A percentile compares a stretch with the other conserved stretches of the same genome.
Evolutionary conservation across 2,888 invertebrate species (phyloP).

Genomic region (Noctua janthina): DNA sequence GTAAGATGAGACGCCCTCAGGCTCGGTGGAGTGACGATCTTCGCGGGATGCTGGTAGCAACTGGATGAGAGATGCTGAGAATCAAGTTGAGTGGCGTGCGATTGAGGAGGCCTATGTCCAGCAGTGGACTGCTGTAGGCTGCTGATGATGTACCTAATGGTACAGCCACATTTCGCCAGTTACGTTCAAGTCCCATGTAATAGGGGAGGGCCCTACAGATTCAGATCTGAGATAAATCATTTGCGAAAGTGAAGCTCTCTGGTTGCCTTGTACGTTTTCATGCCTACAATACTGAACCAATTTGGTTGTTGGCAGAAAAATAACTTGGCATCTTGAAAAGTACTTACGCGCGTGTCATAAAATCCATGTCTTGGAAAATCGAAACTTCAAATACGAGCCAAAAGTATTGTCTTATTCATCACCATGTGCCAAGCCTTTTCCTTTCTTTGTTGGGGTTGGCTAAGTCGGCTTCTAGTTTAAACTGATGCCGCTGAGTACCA

Average conservation of each 20-base stretch:
- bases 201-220: not conserved
- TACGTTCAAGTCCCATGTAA: not conserved
- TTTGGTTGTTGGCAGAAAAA: conserved; percentile 25
- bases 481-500: not conserved
- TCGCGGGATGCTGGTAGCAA: no score
- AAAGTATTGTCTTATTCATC: not conserved
- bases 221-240: not conserved
- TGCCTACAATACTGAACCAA: not conserved
- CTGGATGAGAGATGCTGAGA: no score
- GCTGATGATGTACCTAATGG: not conserved
- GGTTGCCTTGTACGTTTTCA: not conserved
- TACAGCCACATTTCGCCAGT: not conserved
- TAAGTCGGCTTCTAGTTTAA: not conserved
- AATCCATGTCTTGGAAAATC: conserved; percentile 10
- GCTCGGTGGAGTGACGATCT: no score
- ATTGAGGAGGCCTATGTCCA: no score
- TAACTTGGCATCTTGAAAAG: conserved; percentile 39
- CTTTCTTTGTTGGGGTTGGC: not conserved
- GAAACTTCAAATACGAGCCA: conserved; percentile 14
- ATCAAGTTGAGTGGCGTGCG: no score
- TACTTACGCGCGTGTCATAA: conserved; percentile 11
- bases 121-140: no score
- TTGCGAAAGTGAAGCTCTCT: not conserved
- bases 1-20: no score
- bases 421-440: not conserved